phyloP scores from a whole-genome alignment of 2,888 invertebrate species.

The Euphydryas editha region DNA sequence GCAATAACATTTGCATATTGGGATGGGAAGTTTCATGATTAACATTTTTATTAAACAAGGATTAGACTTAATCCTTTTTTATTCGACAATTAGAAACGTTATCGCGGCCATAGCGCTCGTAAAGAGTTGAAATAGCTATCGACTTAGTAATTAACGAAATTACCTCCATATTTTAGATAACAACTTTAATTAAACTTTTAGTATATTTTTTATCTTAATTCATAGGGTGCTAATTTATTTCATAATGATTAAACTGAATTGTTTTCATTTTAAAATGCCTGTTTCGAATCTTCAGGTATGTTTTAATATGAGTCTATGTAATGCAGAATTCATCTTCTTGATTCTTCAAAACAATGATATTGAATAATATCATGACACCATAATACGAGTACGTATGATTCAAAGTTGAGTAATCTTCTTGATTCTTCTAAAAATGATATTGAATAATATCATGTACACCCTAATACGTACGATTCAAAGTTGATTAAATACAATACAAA shows the following conservation, averaged over 20 bases:
- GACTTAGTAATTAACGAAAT: slow-evolving; percentile 75
- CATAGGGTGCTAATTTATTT: slow-evolving; percentile 59
- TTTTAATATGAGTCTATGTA: background rate
- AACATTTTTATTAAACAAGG: slow-evolving; percentile 83
- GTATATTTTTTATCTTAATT: slow-evolving; percentile 52
- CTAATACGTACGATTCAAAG: background rate
- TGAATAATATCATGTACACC: background rate
- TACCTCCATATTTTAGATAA: slow-evolving; percentile 64
- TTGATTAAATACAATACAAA: background rate
- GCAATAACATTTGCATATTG: slow-evolving; percentile 76
- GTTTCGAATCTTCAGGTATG: too few species aligned
- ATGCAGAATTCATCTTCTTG: too few species aligned
- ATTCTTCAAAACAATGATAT: too few species aligned
- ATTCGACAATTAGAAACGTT: slow-evolving; percentile 82
- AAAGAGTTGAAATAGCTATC: slow-evolving; percentile 81
- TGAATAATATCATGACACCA: too few species aligned
- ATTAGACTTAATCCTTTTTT: slow-evolving; percentile 82
- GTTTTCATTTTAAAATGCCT: background rate
- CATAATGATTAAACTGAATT: slow-evolving; percentile 31
- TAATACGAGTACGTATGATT: too few species aligned
- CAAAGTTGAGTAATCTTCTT: too few species aligned
- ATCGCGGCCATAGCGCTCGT: slow-evolving; percentile 74
- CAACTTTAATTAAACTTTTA: slow-evolving; percentile 61
- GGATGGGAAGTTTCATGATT: slow-evolving; percentile 77
- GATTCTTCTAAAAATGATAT: background rate